Percentiles rank a stretch among this genome's conserved stretches.
These are phyloP conservation scores for Lagenorhynchus albirostris DNA, from an alignment of 2,113 vertebrate species.

Conservation along the genomic window DNA sequence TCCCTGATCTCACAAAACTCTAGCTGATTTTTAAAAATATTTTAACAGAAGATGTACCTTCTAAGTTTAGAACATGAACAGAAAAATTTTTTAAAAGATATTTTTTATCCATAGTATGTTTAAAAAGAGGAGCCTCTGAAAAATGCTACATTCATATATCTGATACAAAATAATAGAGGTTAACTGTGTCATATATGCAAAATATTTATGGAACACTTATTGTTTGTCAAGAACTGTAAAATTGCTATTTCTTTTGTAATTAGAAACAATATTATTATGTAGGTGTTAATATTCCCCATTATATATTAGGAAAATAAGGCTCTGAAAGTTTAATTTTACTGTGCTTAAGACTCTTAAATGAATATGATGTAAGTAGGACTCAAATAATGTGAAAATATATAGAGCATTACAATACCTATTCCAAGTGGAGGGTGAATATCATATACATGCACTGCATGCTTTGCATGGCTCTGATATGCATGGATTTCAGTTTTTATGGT, in stretches of 20 bases:
- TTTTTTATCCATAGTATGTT: background rate
- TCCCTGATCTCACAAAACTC: background rate
- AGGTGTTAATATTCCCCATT: background rate
- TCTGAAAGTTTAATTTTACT: background rate
- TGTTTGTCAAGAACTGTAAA: background rate
- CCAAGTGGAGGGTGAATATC: background rate
- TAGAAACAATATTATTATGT: background rate
- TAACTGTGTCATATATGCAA: background rate
- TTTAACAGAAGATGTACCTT: background rate
- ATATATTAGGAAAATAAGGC: background rate
- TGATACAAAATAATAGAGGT: background rate
- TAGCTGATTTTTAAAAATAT: background rate
- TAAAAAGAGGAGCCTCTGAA: background rate
- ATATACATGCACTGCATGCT: background rate
- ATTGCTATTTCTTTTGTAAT: background rate
- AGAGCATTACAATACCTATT: background rate
- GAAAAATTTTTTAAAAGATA: background rate
- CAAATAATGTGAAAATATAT: background rate
- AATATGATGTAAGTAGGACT: background rate
- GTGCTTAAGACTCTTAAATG: background rate
- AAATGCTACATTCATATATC: background rate
- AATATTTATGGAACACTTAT: background rate
- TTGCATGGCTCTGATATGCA: background rate
- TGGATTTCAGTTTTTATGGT: background rate
- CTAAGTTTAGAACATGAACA: background rate